Base-by-base conservation (phyloP, 2,797 vertebrate genomes). In the Lagocephalus sceleratus region DNA sequence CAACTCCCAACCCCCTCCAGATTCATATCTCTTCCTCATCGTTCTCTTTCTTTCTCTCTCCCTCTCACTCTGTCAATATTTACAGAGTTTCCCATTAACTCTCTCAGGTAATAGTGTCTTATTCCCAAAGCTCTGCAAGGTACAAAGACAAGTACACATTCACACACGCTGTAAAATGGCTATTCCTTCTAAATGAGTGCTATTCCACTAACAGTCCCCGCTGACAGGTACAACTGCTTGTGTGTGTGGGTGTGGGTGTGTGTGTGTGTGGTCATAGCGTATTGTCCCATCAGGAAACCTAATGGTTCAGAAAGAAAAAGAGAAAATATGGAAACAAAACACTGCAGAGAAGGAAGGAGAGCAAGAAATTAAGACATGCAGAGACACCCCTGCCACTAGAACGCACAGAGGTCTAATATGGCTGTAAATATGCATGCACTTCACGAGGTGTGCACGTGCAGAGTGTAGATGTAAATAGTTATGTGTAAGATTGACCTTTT, bases 101-200 rank as follows among this genome's bases (percentile, higher is more conserved):
- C 63, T 71, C 69, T 49, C 77, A 79, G 74, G 83, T 81, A 81
- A 85, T 81, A 83, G 83, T 77, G 74, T 85, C 68, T 77, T 75
- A 81, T 77, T 83, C 79, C 77, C 76, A 66, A 62, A 76, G 74
- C 77, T 51, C 66, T 43, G 54, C 51, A 50, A 22, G 44, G 38
- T 57, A 59, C 54, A 57, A 29, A 17, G 63, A 62, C 45, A 41
- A 32, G 29, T 63, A 58, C 64, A 57, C 59, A 53, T 51, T 55
- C 51, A 56, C 47, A 47, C 51, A 49, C 42, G 46, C 51, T 53
- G 52, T 55, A 50, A 76, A 68, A 73, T 56, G 63, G 67, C 57
- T 65, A 79, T 81, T 81, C 59, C 54, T 54, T 69, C 75, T 79
- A 83, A 81, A 84, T 83, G 76, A 83, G 78, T 54, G 60, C 74